Evolutionary conservation across 2,888 invertebrate genomes (phyloP), one percentile per base, ranked within the genome.

Genomic region (Byasa hedistus): DNA sequence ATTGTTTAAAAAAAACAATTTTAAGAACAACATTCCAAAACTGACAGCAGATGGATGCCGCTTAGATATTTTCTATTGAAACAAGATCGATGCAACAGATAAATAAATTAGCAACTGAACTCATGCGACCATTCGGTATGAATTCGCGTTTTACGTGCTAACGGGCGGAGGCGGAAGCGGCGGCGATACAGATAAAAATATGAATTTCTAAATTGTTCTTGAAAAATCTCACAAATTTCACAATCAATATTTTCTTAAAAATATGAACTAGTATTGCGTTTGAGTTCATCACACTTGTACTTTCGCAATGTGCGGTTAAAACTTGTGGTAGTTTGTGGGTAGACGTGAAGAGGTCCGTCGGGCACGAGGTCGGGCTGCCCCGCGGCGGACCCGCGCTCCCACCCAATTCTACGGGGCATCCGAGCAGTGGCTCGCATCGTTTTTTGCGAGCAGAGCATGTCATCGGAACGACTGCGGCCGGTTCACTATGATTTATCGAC

Each of bases 401-500:
- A 89, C 89, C 89, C 89, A 89, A 89, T 88, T 87, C 86, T 85
- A 83, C 80, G 80, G 84, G 81, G 83, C 85, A 89, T 89, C 88
- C 87, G 87, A 89, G 89, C 86, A 90, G 88, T 85, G 79, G 86
- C 85, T 84, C 87, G 85, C 87, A 88, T 88, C 87, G 86, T 89
- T 91, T 91, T 91, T 91, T 91, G 89, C 84, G 78, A 75, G 82
- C 85, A 89, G 89, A 81, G 90, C 91, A 91, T 89, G 90, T 91
- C 91, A 90, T 87, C 89, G 90, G 89, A 84, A 86, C 90, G 91
- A 89, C 87, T 91, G 91, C 90, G 87, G 86, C 85, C 89, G 76
- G 83, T 87, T 86, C 91, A 86, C 90, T 91, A 91, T 91, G 91
- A 91, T 91, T 90, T 91, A 91, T 91, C 84, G 90, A 86, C 82